phyloP scores from a whole-genome alignment of 2,797 vertebrate genomes.

The Erethizon dorsatum region DNA sequence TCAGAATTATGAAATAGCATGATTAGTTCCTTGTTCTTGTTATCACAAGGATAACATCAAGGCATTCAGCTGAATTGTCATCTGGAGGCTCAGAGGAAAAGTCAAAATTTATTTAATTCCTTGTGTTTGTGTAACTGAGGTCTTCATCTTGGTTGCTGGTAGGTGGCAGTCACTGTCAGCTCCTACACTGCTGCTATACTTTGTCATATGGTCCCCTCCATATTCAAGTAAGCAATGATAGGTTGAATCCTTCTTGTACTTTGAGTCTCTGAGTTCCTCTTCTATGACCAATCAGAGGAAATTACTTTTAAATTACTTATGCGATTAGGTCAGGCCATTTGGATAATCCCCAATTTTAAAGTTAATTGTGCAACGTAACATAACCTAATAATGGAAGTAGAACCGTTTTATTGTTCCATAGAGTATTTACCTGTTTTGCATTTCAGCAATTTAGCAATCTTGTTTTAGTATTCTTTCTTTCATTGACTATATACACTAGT shows the following conservation, averaged over 20 bases:
- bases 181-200: background rate
- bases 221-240: background rate
- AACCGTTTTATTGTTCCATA: background rate
- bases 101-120: background rate
- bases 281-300: background rate
- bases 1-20: background rate
- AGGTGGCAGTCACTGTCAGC: background rate
- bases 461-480: conserved; percentile 45
- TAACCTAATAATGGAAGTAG: background rate
- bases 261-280: background rate
- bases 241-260: background rate
- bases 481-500: background rate
- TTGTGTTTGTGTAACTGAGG: background rate
- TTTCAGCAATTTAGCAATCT: conserved; percentile 42
- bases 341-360: background rate
- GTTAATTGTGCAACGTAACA: background rate
- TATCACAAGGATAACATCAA: background rate
- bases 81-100: background rate
- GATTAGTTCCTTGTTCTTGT: background rate
- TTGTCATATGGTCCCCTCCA: background rate
- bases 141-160: background rate
- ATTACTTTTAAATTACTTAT: background rate
- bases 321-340: background rate
- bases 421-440: background rate
- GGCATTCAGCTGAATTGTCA: background rate